Conservation (phyloP, 2,888 invertebrate species). For the Epinotia bilunana region DNA sequence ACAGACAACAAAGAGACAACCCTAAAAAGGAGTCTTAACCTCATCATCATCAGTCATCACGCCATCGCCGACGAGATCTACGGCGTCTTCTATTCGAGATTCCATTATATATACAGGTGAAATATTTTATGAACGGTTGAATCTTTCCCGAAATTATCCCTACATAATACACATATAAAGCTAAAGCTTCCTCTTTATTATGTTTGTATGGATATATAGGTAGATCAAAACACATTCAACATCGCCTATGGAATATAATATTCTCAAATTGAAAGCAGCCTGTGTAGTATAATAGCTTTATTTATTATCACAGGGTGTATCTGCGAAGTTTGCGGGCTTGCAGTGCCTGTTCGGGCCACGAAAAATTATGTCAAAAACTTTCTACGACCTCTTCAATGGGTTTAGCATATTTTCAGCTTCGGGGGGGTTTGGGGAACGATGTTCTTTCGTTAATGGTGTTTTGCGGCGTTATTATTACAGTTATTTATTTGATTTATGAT, state of each 20-base stretch:
- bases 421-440: conserved; percentile 13
- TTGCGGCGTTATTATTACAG: conserved; percentile 5
- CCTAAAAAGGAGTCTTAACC: too few species aligned
- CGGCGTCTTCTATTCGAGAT: too few species aligned
- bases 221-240: background rate
- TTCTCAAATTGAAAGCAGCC: background rate
- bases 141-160: too few species aligned
- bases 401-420: conserved; percentile 24
- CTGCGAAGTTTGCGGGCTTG: conserved; percentile 31
- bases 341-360: conserved; percentile 21
- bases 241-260: background rate
- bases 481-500: conserved; percentile 12
- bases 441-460: conserved; percentile 29
- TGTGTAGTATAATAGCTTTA: conserved; percentile 37
- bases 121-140: too few species aligned
- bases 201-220: too few species aligned
- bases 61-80: too few species aligned
- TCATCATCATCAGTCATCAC: too few species aligned
- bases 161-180: too few species aligned
- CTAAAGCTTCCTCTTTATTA: too few species aligned
- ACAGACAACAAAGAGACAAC: too few species aligned
- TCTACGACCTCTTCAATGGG: conserved; percentile 26
- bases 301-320: conserved; percentile 38
- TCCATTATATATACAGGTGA: too few species aligned
- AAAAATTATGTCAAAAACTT: conserved; percentile 37